Base-by-base conservation (phyloP, 1,140 invertebrate species). In the Tetramorium simillimum region DNA sequence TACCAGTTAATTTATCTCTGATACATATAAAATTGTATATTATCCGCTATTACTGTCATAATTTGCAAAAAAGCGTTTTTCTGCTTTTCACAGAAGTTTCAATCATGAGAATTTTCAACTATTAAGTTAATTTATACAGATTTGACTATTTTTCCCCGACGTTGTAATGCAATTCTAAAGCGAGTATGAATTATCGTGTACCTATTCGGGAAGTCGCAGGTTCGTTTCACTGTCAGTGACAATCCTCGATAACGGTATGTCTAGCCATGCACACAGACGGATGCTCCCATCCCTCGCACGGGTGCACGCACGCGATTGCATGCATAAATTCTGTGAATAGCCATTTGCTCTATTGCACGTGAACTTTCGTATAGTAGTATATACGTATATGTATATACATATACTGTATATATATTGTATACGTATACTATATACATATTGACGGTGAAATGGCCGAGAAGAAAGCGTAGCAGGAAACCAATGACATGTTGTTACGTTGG, bases 391-490 rank as follows among this genome's bases (percentile, higher is more conserved):
- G 12, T 63, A 63, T 63, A 63, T 63, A 63, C 16, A 14, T 51
- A 51, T 51, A 18, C 10, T 53, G 6, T n/a, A n/a, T 65, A 12
- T 65, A 14, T 63, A 14, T 40, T 37, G 10, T 21, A 12, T 6
- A 16, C 5, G 18, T 28, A 51, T 28, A 24, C 56, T 33, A 62
- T 58, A 18, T 46, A 46, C 33, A 4, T 80, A 80, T 85, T 58
- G 78, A 53, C 51, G 87, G 90, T 91, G 90, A 93, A 93, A 91
- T 93, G 90, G 75, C 67, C 16, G 51, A 63, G 89, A 93, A 93
- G 93, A 94, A 94, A 93, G 93, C 93, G 93, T 94, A 81, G 92
- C 92, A 89, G 88, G 87, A 90, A 89, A 91, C 69, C 82, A 90
- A 91, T 91, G 89, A 89, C 73, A 81, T 77, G 80, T 78, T 82